Evolutionary conservation across 2,113 vertebrate species (phyloP).

Genomic region (Neotragus pygmaeus): DNA sequence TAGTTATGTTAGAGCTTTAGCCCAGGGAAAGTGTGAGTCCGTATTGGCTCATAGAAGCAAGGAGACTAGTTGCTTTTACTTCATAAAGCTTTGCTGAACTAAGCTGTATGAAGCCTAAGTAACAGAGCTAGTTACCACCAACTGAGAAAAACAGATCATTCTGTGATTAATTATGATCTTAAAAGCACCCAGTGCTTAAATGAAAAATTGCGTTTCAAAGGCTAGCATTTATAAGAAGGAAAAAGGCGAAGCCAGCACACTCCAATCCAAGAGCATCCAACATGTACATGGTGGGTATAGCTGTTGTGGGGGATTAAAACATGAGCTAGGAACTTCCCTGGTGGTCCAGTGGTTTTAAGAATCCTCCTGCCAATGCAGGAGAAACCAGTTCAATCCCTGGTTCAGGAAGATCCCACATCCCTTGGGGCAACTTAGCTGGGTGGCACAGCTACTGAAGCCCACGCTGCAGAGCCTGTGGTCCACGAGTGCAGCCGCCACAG

Average conservation of each 20-base stretch:
- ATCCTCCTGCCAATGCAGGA: not conserved
- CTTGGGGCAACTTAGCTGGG: not conserved
- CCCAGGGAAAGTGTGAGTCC: not conserved
- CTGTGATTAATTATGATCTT: not conserved
- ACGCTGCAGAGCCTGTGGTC: not conserved
- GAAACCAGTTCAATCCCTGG: not conserved
- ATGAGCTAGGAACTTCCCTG: not conserved
- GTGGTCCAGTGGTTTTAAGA: not conserved
- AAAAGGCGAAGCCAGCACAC: not conserved
- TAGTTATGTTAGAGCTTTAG: not conserved
- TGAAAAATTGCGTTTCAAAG: not conserved
- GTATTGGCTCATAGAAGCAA: rapidly evolving
- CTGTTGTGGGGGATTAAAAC: not conserved
- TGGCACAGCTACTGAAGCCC: not conserved
- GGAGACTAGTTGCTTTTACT: not conserved
- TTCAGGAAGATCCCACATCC: not conserved
- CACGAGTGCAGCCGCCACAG: not conserved
- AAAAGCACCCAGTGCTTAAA: not conserved
- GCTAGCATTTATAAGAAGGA: not conserved
- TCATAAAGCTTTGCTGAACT: not conserved
- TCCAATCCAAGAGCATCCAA: not conserved
- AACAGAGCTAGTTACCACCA: not conserved
- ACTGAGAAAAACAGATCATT: not conserved
- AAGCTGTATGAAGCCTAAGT: not conserved
- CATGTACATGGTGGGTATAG: rapidly evolving